Percentiles rank a stretch among this genome's conserved stretches.
Evolutionary conservation across 2,888 invertebrate species (phyloP).

Genomic region (Chelonus formosanus): DNA sequence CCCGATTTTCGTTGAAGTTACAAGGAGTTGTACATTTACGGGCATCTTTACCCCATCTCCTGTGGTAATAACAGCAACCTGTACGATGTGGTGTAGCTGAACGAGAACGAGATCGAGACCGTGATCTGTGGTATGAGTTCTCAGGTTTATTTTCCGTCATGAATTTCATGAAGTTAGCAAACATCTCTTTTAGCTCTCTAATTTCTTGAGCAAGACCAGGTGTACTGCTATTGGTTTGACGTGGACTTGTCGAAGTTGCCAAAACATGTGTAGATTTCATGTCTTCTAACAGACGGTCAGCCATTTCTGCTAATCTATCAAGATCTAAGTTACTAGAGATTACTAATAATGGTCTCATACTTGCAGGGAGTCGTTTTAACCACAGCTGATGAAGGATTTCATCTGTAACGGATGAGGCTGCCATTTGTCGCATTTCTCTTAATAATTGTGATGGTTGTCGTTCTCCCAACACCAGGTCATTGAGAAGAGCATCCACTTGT

Average conservation of each 20-base stretch:
- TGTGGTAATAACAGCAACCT: background rate
- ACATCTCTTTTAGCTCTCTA: too few species aligned
- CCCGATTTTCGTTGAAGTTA: background rate
- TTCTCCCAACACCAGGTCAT: too few species aligned
- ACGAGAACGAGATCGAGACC: background rate
- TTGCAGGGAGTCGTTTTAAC: constrained; percentile 34
- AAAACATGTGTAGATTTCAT: background rate
- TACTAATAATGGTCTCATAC: background rate
- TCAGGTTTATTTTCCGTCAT: too few species aligned
- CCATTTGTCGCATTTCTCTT: constrained; percentile 39
- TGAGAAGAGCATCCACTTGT: too few species aligned
- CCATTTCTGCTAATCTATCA: background rate
- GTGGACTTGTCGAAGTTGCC: background rate
- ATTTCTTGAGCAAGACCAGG: background rate
- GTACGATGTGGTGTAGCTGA: background rate
- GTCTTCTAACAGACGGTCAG: background rate
- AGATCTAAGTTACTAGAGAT: background rate
- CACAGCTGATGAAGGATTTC: constrained; percentile 36
- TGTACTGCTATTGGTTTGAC: background rate
- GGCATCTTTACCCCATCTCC: constrained; percentile 22
- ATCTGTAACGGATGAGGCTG: constrained; percentile 26
- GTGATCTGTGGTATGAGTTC: background rate
- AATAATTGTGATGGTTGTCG: constrained; percentile 36
- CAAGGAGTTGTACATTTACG: constrained; percentile 6
- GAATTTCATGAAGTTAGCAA: too few species aligned